phyloP scores from a whole-genome alignment of 1,140 invertebrate species.

The Bombus waltoni region DNA sequence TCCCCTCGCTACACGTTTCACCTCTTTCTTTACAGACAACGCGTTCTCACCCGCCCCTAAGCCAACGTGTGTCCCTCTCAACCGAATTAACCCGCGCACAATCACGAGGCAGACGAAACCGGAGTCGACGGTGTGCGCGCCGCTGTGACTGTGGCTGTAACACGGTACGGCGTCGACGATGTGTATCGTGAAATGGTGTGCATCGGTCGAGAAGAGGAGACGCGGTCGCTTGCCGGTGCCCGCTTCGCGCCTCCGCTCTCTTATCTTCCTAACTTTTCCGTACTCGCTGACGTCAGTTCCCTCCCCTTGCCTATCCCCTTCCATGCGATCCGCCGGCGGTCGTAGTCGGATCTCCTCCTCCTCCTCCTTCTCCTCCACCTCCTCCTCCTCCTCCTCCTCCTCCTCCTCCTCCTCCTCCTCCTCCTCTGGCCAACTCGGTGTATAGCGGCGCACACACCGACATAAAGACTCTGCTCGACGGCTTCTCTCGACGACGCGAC shows the following conservation, averaged over 20 bases:
- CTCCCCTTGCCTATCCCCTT: neutral
- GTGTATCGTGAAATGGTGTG: neutral
- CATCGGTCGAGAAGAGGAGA: constrained; percentile 2
- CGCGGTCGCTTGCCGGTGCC: constrained; percentile 11
- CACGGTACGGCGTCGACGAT: neutral
- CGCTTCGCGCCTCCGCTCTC: constrained; percentile 63
- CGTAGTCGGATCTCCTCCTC: constrained; percentile 33
- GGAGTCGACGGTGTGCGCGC: neutral
- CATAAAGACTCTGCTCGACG: constrained; percentile 26
- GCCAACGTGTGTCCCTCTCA: constrained; percentile 28
- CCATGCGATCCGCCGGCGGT: neutral
- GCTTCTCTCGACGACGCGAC: constrained; percentile 32
- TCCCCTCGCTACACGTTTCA: constrained; percentile 64
- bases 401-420: constrained; percentile 11
- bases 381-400: constrained; percentile 15
- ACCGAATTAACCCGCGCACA: constrained; percentile 49
- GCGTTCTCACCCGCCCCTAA: constrained; percentile 4
- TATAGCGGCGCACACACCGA: neutral
- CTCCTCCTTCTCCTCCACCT: constrained; percentile 14
- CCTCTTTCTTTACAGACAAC: constrained; percentile 49
- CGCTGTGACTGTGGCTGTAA: neutral
- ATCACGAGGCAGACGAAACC: constrained; percentile 64
- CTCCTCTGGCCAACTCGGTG: neutral
- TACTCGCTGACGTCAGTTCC: constrained; percentile 65
- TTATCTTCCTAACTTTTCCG: constrained; percentile 74